Evolutionary conservation across 2,888 invertebrate genomes (phyloP), one percentile per base, ranked within the genome.

Genomic region (Tholera decimalis): DNA sequence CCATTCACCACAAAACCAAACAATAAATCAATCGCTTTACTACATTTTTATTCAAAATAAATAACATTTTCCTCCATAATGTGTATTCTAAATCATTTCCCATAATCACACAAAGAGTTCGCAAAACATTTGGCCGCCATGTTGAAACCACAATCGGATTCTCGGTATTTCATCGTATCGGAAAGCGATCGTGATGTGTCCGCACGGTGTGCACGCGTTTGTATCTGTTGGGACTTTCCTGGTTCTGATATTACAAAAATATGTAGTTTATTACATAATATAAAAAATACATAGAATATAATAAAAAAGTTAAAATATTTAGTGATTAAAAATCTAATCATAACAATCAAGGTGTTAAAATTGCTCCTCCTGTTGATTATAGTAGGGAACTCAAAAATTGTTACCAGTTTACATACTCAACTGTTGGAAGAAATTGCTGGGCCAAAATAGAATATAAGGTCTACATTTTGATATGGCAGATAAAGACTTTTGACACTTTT

Each of bases 61-160:
- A 55, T 65, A 60, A 44, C 56, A 70, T 70, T 73, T 78, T 69
- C 78, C 68, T 75, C 20, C 37, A 66, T 56, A 49, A 58, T 46
- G 47, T 56, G 37, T 69, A 76, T 79, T 78, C 75, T 80, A 82
- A 81, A 81, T 75, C 49, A 82, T 81, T 82, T 82, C 80, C 76
- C 75, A 62, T 77, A 82, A 81, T 73, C 66, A 57, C 63, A 82
- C 83, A 82, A 82, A 76, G 83, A 78, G 68, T 76, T 77, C 28
- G 80, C 73, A 73, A 82, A 77, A 80, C 70, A 69, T 83, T 83
- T 79, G 72, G 67, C 73, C 67, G 78, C 82, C 80, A 80, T 82
- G 77, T 78, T 82, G 73, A 85, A 87, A 84, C 85, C 84, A 75
- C 86, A 86, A 87, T 87, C 82, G 84, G 80, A 83, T 93, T 93